Base-by-base conservation (phyloP, 2,888 invertebrate species). In the Euzetes globulus region DNA sequence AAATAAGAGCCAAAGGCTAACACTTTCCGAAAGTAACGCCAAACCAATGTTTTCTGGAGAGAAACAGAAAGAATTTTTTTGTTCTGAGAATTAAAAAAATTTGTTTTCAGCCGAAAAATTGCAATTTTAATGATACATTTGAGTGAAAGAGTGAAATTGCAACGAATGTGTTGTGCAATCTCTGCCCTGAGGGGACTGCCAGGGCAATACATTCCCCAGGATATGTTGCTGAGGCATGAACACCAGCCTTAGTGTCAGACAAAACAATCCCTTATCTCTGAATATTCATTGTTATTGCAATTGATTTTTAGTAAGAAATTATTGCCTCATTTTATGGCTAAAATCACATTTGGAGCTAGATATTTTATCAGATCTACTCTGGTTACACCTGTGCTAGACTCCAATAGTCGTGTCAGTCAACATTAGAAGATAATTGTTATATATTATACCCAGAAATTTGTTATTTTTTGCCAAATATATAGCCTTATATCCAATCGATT, bases 391-490 rank as follows among this genome's bases (percentile, higher is more conserved):
- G 41, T 41, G 41, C 41, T 11, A 5, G 13, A 22, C 17, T 19
- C 63, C 37, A 65, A 17, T 19, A 65, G 63, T 65, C 63, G 63
- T 65, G 63, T 65, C 63, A 60, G 33, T 33, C 29, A 60, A 55
- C 55, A 37, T 65, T 65, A n/a, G 37, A n/a, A 19, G 37, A 65
- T 65, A 65, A 65, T 65, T 65, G 63, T 65, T 37, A 65, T 65
- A 37, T 37, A 65, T 65, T 65, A 65, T 65, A 65, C 63, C 63
- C 63, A 33, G n/a, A 17, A 33, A 17, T 29, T 29, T 60, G 33
- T 60, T 29, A 27, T 33, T 60, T 29, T 13, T 33, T 60, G 9
- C 17, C 15, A 60, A 33, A 60, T 17, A 29, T 11, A 60, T 33
- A 22, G 55, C 25, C 7, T 22, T 22, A 13, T 55, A 22, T 55